A percentile compares a stretch with the other conserved stretches of the same genome.
phyloP scores from a whole-genome alignment of 2,888 invertebrate genomes.

The Xestia ashworthii region DNA sequence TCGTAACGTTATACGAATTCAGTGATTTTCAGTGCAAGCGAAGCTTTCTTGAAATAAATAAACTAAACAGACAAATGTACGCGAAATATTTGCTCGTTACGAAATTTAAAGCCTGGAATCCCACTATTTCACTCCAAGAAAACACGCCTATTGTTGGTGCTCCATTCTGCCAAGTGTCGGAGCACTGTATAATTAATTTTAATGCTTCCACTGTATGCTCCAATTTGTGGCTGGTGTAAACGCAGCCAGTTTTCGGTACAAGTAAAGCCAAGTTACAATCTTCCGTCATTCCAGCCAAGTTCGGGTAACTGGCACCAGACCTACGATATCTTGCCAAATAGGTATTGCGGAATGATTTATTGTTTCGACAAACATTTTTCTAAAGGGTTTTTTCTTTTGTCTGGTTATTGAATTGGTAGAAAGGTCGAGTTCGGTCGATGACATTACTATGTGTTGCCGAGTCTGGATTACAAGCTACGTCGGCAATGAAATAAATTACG shows the following conservation, averaged over 20 bases:
- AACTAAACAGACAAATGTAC: slow-evolving; percentile 14
- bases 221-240: slow-evolving; percentile 34
- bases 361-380: slow-evolving; percentile 23
- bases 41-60: background rate
- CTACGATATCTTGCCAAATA: slow-evolving; percentile 55
- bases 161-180: slow-evolving; percentile 42
- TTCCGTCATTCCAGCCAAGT: slow-evolving; percentile 38
- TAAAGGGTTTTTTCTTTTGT: slow-evolving; percentile 33
- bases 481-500: slow-evolving; percentile 25
- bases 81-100: slow-evolving; percentile 21
- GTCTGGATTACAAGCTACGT: slow-evolving; percentile 2
- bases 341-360: slow-evolving; percentile 49
- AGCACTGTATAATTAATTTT: slow-evolving; percentile 51
- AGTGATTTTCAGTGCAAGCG: background rate
- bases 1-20: background rate
- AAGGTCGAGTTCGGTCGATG: slow-evolving; percentile 29
- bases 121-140: slow-evolving; percentile 39
- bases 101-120: slow-evolving; percentile 33
- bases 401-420: slow-evolving; percentile 23
- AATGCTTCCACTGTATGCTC: slow-evolving; percentile 45
- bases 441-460: slow-evolving; percentile 25
- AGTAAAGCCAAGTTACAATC: slow-evolving; percentile 13
- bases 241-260: slow-evolving; percentile 27
- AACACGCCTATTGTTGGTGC: slow-evolving; percentile 34
- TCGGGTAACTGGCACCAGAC: slow-evolving; percentile 57